Evolutionary conservation across 2,113 vertebrate species (phyloP).

Genomic region (Psammodynastes pulverulentus): DNA sequence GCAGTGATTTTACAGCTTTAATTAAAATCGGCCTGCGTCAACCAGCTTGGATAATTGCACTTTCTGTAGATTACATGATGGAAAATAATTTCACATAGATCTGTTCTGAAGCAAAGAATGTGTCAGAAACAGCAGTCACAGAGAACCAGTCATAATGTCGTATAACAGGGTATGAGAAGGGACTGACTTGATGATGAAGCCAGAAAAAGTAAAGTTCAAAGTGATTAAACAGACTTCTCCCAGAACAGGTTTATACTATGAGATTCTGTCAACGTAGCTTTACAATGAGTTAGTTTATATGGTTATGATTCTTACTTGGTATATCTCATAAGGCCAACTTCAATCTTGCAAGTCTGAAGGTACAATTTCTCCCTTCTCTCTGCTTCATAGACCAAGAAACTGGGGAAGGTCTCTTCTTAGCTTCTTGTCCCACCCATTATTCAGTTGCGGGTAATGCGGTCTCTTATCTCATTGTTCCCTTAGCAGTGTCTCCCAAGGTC

Average conservation of each 20-base stretch:
- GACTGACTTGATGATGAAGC: not conserved
- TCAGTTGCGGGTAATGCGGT: not conserved
- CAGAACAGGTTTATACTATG: not conserved
- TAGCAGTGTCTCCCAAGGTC: not conserved
- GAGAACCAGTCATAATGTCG: not conserved
- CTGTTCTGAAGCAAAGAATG: not conserved
- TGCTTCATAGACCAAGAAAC: not conserved
- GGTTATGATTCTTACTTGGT: not conserved
- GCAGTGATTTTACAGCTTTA: not conserved
- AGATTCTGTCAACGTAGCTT: not conserved
- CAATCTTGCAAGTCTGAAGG: not conserved
- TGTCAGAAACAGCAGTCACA: not conserved
- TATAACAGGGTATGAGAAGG: not conserved
- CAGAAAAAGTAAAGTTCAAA: not conserved
- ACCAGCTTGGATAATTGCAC: not conserved
- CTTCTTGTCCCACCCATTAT: not conserved
- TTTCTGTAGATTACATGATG: not conserved
- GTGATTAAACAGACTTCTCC: not conserved
- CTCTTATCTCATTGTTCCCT: not conserved
- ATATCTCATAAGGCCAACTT: not conserved
- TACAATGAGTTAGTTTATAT: not conserved
- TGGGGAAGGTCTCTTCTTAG: not conserved
- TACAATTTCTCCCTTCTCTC: not conserved
- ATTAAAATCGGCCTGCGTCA: not conserved
- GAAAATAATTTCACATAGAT: not conserved